These are phyloP conservation scores for Gonioctena quinquepunctata DNA, from an alignment of 1,140 invertebrate genomes.

Conservation along the genomic window DNA sequence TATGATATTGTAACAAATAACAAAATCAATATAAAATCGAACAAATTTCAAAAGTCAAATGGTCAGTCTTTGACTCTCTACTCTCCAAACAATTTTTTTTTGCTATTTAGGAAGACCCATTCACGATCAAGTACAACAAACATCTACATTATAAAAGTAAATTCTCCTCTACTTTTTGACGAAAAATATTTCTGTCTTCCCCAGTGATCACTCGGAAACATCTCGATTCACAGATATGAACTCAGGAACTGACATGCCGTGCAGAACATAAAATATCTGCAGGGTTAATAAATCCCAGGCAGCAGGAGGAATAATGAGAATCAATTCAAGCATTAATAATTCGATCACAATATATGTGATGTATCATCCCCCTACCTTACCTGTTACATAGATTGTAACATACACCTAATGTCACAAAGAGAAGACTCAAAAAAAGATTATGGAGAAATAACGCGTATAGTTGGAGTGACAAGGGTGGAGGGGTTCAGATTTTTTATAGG, in stretches of 20 bases:
- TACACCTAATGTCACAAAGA: slow-evolving; percentile 23
- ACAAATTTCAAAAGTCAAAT: too few relatives aligned
- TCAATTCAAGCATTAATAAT: slow-evolving; percentile 14
- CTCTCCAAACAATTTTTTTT: too few relatives aligned
- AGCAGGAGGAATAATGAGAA: not conserved
- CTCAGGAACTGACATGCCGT: not conserved
- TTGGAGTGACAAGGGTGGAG: not conserved
- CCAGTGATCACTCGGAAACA: not conserved
- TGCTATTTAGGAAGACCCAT: too few relatives aligned
- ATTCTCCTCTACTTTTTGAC: not conserved
- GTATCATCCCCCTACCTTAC: slow-evolving; percentile 6
- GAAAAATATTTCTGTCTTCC: not conserved
- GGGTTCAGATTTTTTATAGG: not conserved
- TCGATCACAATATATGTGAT: slow-evolving; percentile 13
- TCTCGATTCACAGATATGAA: not conserved
- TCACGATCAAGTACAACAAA: too few relatives aligned
- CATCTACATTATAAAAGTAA: not conserved
- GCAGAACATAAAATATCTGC: slow-evolving; percentile 5
- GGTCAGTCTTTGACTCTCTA: too few relatives aligned
- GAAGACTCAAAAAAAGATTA: slow-evolving; percentile 15
- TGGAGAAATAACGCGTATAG: not conserved
- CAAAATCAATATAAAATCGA: too few relatives aligned
- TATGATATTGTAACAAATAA: too few relatives aligned
- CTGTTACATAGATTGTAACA: slow-evolving; percentile 14
- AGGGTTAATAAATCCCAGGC: not conserved